Evolutionary conservation across 2,113 vertebrate genomes (phyloP), one percentile per base, ranked within the genome.

Genomic region (Azemiops feae): DNA sequence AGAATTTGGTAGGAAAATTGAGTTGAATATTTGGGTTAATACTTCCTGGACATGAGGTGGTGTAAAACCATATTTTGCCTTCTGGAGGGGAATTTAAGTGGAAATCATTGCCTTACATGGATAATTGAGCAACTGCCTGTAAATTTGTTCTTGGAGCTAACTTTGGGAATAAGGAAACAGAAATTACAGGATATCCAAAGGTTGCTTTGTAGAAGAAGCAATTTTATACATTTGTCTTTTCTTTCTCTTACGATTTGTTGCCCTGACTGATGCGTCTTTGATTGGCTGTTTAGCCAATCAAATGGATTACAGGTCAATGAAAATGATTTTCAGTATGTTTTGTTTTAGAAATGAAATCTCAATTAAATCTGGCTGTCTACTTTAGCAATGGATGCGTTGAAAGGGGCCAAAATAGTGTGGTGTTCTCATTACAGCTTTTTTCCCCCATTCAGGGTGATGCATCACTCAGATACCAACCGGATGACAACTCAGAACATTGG

Each of bases 401-500:
- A 45, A 3, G 25, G 39, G 57, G 18, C 8, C 81, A 30, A 34
- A 47, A 30, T n/a, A 22, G 6, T 60, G 27, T n/a, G 53, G 27
- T 53, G 47, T 53, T 53, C 47, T 69, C 30, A 27, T 60, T 20
- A 14, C 11, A 1, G 3, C 1, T 0, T 64, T 11, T 50, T 30
- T 18, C 1, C 39, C 60, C 11, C 14, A 69, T 87, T 25, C 97
- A 99, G 98, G 90, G 99, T 99, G 95, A 97, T 98, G 96, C 98
- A 98, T 57, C 94, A 93, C 87, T 98, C 97, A 0, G 97, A 98
- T 57, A 55, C 85, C 88, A 99, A 99, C 96, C 98, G 98, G 87
- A 99, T 99, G 99, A 98, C 98, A 1, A 97, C 98, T 11, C 99
- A 99, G 96, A 99, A 99, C 97, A 98, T 99, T 43, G 98, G 98